Evolutionary conservation across 64 coral and sea anemone genomes (phyloP).

Genomic region (Montipora foliosa): DNA sequence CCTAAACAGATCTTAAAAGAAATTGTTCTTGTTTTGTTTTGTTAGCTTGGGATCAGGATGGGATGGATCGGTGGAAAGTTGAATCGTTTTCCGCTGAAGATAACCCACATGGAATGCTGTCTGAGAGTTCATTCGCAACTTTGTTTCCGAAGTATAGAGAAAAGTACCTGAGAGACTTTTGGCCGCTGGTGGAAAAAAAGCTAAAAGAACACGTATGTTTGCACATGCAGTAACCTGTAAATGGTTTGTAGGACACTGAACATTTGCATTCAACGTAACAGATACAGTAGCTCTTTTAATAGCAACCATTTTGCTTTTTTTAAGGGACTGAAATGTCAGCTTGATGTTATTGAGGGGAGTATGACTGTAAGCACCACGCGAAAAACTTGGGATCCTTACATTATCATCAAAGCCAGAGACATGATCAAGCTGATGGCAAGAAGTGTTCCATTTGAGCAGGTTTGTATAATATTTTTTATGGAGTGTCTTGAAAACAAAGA

Average conservation of each 20-base stretch:
- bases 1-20: too few relatives aligned
- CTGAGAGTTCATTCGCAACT: constrained; percentile 97
- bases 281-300: too few relatives aligned
- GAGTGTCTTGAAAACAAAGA: not conserved
- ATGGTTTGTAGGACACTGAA: too few relatives aligned
- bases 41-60: constrained; percentile 95
- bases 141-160: constrained; percentile 98
- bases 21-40: not conserved
- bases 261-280: too few relatives aligned
- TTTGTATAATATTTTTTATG: not conserved
- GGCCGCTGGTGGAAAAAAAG: constrained; percentile 88
- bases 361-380: constrained; percentile 94
- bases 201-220: constrained; percentile 93
- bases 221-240: not conserved
- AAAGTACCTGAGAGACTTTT: constrained; percentile 96
- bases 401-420: constrained; percentile 97
- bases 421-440: constrained; percentile 98
- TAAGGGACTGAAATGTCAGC: constrained; percentile 80
- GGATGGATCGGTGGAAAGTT: constrained; percentile 93
- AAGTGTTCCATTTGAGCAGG: constrained; percentile 99
- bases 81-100: constrained; percentile 80
- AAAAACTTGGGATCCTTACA: constrained; percentile 94
- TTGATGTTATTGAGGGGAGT: constrained; percentile 98
- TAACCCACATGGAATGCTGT: constrained; percentile 77
- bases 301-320: not conserved